These are phyloP conservation scores for Oncorhynchus tshawytscha DNA, from an alignment of 2,113 vertebrate species.

Conservation along the genomic window DNA sequence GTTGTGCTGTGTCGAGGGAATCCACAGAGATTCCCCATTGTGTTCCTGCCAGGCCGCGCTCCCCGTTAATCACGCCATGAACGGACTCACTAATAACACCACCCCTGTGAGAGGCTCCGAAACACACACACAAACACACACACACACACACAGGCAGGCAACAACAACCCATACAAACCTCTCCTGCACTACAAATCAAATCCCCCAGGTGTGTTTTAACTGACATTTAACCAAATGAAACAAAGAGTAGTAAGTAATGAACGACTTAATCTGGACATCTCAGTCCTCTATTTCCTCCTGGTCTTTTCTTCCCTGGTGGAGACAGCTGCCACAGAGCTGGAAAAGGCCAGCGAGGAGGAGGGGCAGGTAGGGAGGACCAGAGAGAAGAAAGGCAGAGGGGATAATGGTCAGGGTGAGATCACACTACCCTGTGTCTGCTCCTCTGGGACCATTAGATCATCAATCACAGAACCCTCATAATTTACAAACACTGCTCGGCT, in stretches of 20 bases:
- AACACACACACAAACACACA: conserved; percentile 17
- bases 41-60: conserved; percentile 59
- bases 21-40: conserved; percentile 64
- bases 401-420: conserved; percentile 38
- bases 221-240: conserved; percentile 12
- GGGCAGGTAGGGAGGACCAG: conserved; percentile 12
- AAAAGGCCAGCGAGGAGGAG: conserved; percentile 36
- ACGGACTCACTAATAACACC: conserved; percentile 65
- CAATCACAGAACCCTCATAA: conserved; percentile 81
- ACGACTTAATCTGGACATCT: neutral
- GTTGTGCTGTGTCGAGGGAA: conserved; percentile 58
- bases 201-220: conserved; percentile 16
- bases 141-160: neutral
- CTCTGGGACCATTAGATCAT: conserved; percentile 74
- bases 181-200: conserved; percentile 8
- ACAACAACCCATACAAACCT: conserved; percentile 4
- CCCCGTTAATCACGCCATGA: conserved; percentile 69
- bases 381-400: conserved; percentile 19
- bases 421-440: conserved; percentile 46
- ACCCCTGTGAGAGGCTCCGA: conserved; percentile 46
- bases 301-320: conserved; percentile 16
- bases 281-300: conserved; percentile 5
- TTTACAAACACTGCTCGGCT: conserved; percentile 70
- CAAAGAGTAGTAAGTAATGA: conserved; percentile 11
- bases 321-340: conserved; percentile 31